phyloP scores from a whole-genome alignment of 2,888 invertebrate genomes.

The Mimas tiliae region DNA sequence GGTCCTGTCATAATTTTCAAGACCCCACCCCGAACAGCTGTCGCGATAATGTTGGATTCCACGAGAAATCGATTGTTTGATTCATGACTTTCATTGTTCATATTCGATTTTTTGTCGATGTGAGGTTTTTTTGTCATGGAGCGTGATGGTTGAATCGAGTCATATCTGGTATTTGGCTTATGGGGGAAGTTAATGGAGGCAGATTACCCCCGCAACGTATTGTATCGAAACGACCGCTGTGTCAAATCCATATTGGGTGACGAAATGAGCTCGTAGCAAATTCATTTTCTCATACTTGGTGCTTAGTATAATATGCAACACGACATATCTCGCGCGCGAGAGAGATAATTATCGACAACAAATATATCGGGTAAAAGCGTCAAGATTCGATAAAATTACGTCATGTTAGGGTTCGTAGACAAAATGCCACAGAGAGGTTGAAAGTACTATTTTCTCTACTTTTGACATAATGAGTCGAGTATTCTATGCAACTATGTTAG shows the following conservation, averaged over 20 bases:
- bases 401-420: too few species aligned
- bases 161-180: conserved; percentile 52
- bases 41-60: conserved; percentile 66
- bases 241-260: conserved; percentile 5
- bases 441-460: too few species aligned
- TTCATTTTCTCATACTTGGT: neutral
- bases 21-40: conserved; percentile 69
- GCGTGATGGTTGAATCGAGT: conserved; percentile 39
- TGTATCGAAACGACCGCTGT: neutral
- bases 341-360: too few species aligned
- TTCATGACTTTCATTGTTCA: conserved; percentile 71
- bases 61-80: conserved; percentile 77
- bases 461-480: too few species aligned
- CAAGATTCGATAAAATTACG: too few species aligned
- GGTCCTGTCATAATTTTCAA: conserved; percentile 58
- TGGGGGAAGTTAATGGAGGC: conserved; percentile 40
- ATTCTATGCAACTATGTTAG: too few species aligned
- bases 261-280: neutral
- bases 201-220: conserved; percentile 26
- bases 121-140: conserved; percentile 50
- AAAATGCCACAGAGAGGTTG: too few species aligned
- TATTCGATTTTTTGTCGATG: conserved; percentile 57
- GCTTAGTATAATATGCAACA: too few species aligned
- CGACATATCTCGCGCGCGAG: too few species aligned
- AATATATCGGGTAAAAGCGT: too few species aligned